These are phyloP conservation scores for Esox niger DNA, from an alignment of 2,113 vertebrate genomes.

Conservation along the genomic window DNA sequence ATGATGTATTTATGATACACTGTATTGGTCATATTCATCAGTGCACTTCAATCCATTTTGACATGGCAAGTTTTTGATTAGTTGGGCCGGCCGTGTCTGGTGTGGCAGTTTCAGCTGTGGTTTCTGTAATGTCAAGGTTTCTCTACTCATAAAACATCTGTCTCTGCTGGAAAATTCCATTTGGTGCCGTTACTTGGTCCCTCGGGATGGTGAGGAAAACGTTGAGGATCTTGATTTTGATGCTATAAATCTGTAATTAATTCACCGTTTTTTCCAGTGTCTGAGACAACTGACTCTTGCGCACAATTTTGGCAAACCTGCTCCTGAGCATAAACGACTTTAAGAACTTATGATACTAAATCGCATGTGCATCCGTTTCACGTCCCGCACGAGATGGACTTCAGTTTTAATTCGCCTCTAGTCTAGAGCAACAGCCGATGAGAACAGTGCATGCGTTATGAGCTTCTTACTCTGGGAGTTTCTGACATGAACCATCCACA, in stretches of 20 bases:
- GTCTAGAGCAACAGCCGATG: slow-evolving; percentile 8
- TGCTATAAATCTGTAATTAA: slow-evolving; percentile 59
- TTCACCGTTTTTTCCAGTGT: slow-evolving; percentile 25
- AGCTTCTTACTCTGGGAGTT: slow-evolving; percentile 11
- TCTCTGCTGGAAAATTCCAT: slow-evolving; percentile 32
- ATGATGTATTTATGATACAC: slow-evolving; percentile 1
- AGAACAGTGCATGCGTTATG: slow-evolving; percentile 26
- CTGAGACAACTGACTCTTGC: slow-evolving; percentile 53
- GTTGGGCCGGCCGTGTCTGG: slow-evolving; percentile 1
- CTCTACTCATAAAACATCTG: slow-evolving; percentile 39
- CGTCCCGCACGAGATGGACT: slow-evolving; percentile 18
- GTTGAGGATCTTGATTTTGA: slow-evolving; percentile 43
- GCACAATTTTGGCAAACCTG: slow-evolving; percentile 52
- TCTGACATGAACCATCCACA: slow-evolving; percentile 24
- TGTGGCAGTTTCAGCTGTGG: background rate
- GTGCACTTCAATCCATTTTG: slow-evolving; percentile 9
- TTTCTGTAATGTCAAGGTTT: slow-evolving; percentile 36
- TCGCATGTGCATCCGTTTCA: slow-evolving; percentile 32
- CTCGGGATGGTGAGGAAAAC: slow-evolving; percentile 5
- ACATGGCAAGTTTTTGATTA: slow-evolving; percentile 12
- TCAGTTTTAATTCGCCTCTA: slow-evolving; percentile 22
- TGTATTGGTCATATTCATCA: background rate
- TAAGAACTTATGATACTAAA: slow-evolving; percentile 35
- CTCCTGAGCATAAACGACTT: slow-evolving; percentile 42
- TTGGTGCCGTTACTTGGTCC: slow-evolving; percentile 26